Base-by-base conservation (phyloP, 2,797 vertebrate species). In the Phylloscopus collybita region DNA sequence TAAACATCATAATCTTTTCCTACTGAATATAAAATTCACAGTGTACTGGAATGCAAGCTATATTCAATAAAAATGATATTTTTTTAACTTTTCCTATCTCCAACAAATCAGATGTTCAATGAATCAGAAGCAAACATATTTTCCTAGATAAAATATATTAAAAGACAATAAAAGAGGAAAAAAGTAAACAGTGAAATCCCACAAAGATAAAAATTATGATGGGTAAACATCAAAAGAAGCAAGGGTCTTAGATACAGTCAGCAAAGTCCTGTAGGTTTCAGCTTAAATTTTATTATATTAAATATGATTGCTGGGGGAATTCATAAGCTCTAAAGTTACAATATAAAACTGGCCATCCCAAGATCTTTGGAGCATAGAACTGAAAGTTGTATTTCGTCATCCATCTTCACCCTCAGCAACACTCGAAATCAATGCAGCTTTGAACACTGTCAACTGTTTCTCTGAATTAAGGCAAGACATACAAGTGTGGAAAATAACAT, bases 81-180 rank as follows among this genome's bases (percentile, higher is more conserved):
- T 42, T 22, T 11, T 26, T 2, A 8, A 86, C 36, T 78, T 94
- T 95, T 90, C 20, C 29, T 74, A 12, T 38, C 44, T 70, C 53
- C 20, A 95, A 81, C 88, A 96, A 94, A 93, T 94, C 84, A 96
- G 78, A 66, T 14, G 60, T 60, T 86, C 73, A 88, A 40, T 44
- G 32, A 64, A n/a, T 53, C 71, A 85, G 66, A 95, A 93, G 57
- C 29, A 95, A 92, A 79, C 40, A 22, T 81, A 88, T 96, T 93
- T 96, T 94, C 34, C 32, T 54, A 84, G 50, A 93, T 10, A 70
- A 86, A 78, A 66, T 21, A 92, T n/a, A 67, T 80, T 88, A 86
- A 78, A 80, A 90, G 26, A 85, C 10, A 29, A 45, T 42, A 86
- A 83, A 95, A 89, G 59, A 75, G 6, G 1, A 49, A 73, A 75